A percentile compares a stretch with the other conserved stretches of the same genome.
These are phyloP conservation scores for Choloepus didactylus DNA, from an alignment of 2,797 vertebrate genomes.

Conservation along the genomic window DNA sequence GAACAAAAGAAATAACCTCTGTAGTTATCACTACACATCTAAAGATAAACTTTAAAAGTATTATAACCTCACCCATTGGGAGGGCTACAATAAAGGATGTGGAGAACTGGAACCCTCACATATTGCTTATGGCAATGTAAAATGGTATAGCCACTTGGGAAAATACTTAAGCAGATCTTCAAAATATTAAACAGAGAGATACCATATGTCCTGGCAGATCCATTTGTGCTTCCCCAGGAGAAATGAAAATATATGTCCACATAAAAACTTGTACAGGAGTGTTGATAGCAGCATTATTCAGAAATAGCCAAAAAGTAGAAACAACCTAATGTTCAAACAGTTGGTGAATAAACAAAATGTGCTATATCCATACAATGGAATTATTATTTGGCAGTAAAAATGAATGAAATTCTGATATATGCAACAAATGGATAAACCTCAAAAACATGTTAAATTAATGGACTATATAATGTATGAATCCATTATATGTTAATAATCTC, in stretches of 20 bases:
- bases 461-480: background rate
- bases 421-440: background rate
- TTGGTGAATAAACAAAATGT: background rate
- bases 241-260: background rate
- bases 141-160: background rate
- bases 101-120: no score
- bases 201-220: background rate
- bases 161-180: background rate
- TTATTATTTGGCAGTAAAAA: background rate
- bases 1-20: background rate
- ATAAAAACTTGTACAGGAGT: background rate
- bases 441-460: background rate
- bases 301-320: background rate
- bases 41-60: background rate
- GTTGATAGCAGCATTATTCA: background rate
- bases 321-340: background rate
- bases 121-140: background rate
- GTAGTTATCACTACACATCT: background rate
- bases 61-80: background rate
- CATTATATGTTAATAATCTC: background rate
- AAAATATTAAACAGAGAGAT: background rate
- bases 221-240: background rate
- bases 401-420: background rate
- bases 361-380: background rate
- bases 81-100: background rate